phyloP scores from a whole-genome alignment of 2,797 vertebrate genomes.

The Poeciliopsis presidionis region DNA sequence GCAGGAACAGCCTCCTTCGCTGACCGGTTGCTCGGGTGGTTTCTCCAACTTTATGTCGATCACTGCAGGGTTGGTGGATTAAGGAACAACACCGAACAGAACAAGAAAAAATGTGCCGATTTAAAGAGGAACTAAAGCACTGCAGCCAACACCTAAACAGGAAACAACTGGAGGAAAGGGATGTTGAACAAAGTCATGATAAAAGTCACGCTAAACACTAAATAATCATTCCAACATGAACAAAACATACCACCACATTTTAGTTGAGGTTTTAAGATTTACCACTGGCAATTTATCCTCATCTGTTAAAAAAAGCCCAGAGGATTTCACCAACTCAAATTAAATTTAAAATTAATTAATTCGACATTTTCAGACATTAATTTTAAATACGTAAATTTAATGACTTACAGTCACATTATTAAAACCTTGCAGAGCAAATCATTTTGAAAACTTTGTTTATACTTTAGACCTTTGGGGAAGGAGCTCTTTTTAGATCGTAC shows the following conservation, averaged over 20 bases:
- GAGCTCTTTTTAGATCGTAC: not conserved
- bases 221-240: not conserved
- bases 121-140: not conserved
- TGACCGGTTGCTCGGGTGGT: conserved; percentile 91
- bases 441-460: not conserved
- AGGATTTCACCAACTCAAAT: no score
- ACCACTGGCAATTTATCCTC: not conserved
- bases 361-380: no score
- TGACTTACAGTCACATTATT: not conserved
- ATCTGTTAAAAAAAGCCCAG: not conserved
- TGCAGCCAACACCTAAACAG: not conserved
- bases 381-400: no score
- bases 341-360: no score
- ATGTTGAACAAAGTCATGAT: not conserved
- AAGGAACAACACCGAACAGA: conserved; percentile 70
- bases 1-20: conserved; percentile 95
- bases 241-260: not conserved
- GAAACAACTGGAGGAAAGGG: not conserved
- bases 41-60: conserved; percentile 98
- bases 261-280: not conserved
- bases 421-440: not conserved
- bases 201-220: not conserved
- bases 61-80: conserved; percentile 86
- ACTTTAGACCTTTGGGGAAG: not conserved
- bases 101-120: not conserved